Evolutionary conservation across 1,140 invertebrate species (phyloP).

Genomic region (Belonocnema kinseyi): DNA sequence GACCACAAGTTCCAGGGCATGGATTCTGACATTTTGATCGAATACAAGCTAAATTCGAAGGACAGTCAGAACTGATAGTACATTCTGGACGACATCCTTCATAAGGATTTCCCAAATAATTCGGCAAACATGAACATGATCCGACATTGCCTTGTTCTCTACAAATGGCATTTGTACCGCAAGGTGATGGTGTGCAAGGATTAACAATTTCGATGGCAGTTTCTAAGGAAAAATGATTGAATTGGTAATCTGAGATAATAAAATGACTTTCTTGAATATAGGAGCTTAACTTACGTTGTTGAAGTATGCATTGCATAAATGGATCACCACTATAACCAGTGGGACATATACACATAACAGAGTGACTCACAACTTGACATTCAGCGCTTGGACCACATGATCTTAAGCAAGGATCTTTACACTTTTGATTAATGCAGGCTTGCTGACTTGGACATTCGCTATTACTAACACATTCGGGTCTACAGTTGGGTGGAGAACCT

Average conservation of each 20-base stretch:
- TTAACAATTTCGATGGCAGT: conserved; percentile 45
- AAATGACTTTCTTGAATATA: not conserved
- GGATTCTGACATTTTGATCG: conserved; percentile 71
- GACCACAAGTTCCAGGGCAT: conserved; percentile 77
- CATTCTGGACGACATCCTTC: conserved; percentile 73
- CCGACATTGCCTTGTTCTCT: conserved; percentile 74
- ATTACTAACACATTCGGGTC: conserved; percentile 81
- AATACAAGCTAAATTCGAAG: conserved; percentile 67
- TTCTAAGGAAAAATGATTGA: conserved; percentile 38
- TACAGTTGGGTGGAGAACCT: conserved; percentile 80
- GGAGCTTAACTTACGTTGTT: conserved; percentile 75
- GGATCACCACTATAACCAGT: conserved; percentile 82
- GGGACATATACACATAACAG: conserved; percentile 82
- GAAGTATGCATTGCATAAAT: conserved; percentile 79
- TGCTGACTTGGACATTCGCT: conserved; percentile 80
- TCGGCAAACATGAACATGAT: conserved; percentile 74
- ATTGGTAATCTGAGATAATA: not conserved
- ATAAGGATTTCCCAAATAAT: conserved; percentile 78
- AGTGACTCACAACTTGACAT: conserved; percentile 84
- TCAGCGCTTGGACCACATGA: conserved; percentile 83
- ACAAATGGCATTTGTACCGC: conserved; percentile 77
- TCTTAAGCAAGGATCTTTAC: conserved; percentile 81
- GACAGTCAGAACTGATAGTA: conserved; percentile 71
- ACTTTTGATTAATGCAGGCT: conserved; percentile 84
- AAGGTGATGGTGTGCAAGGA: conserved; percentile 76